Evolutionary conservation across 1,140 invertebrate species (phyloP).

Genomic region (Hylaeus volcanicus): DNA sequence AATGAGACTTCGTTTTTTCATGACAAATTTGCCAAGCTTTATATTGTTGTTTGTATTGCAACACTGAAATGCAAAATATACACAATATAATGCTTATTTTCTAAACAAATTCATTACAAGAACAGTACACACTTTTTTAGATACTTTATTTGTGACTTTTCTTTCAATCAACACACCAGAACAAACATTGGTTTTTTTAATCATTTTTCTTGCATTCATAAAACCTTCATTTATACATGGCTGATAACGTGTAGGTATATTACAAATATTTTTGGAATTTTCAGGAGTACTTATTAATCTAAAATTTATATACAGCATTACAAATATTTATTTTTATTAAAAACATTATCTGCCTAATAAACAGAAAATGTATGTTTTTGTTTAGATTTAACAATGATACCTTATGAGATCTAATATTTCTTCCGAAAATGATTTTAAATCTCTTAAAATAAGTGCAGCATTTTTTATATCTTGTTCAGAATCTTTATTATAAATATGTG

Average conservation of each 20-base stretch:
- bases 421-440: constrained; percentile 41
- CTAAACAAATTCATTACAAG: not conserved
- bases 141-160: not conserved
- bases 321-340: not conserved
- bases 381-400: constrained; percentile 4
- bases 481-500: constrained; percentile 10
- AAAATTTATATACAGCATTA: constrained; percentile 11
- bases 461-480: constrained; percentile 26
- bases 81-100: not conserved
- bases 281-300: constrained; percentile 30
- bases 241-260: not conserved
- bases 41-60: not conserved
- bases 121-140: constrained; percentile 28
- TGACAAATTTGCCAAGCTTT: constrained; percentile 39
- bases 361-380: not conserved
- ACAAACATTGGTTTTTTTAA: not conserved
- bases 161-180: not conserved
- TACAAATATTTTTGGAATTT: constrained; percentile 1
- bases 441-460: constrained; percentile 10
- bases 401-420: constrained; percentile 16
- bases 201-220: constrained; percentile 10
- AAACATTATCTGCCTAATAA: not conserved
- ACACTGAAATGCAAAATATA: constrained; percentile 37
- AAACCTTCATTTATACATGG: not conserved
- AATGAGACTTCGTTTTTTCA: constrained; percentile 66